Conservation (phyloP, 2,797 vertebrate species). For the Molossus molossus region DNA sequence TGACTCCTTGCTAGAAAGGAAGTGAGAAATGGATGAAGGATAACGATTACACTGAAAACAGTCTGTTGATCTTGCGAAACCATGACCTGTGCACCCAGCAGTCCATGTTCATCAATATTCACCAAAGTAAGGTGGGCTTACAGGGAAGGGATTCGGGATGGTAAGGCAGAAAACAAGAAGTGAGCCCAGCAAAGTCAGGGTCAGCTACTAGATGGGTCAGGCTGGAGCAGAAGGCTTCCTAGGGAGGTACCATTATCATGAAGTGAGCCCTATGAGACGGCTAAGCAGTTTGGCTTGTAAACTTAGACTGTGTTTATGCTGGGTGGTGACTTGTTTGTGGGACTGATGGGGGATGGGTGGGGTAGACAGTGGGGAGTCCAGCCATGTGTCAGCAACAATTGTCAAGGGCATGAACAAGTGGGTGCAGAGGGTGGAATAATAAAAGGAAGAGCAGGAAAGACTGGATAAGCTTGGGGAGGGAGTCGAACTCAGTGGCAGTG, state of each 20-base stretch:
- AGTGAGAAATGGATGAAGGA: conserved; percentile 13
- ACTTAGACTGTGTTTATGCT: background rate
- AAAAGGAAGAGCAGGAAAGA: background rate
- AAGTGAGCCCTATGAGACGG: background rate
- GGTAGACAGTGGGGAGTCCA: background rate
- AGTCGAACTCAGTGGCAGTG: background rate
- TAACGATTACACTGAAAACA: background rate
- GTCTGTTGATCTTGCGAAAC: background rate
- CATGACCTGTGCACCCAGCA: background rate
- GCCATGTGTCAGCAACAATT: background rate
- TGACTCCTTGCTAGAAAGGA: background rate
- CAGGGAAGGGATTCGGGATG: background rate
- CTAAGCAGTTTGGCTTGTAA: background rate
- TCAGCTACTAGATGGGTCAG: background rate
- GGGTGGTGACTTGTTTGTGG: background rate
- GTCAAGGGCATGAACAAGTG: background rate
- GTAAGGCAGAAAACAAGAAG: background rate
- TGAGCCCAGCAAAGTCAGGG: background rate
- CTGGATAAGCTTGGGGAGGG: background rate
- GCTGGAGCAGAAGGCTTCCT: background rate
- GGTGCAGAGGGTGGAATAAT: background rate
- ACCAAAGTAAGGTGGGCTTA: background rate
- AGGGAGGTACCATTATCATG: background rate
- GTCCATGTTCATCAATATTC: conserved; percentile 18
- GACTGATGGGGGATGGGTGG: background rate